These are phyloP conservation scores for Macrotrachela quadricornifera DNA, from an alignment of 1,140 invertebrate genomes.

Conservation along the genomic window DNA sequence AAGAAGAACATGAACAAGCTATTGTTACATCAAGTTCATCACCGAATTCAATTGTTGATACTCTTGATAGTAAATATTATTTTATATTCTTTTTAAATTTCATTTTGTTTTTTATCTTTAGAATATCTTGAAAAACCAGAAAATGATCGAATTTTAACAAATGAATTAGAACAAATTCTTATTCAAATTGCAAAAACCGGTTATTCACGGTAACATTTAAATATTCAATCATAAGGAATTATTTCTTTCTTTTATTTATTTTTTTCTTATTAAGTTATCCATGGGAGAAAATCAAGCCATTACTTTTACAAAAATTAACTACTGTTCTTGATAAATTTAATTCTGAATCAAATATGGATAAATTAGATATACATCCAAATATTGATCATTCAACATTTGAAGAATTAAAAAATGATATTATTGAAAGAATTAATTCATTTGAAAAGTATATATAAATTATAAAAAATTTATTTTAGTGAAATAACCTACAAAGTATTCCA, in stretches of 20 bases:
- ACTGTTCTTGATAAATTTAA: slow-evolving; percentile 65
- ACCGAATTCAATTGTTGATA: too few species aligned
- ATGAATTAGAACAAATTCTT: slow-evolving; percentile 67
- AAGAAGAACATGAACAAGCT: too few species aligned
- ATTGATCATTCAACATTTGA: slow-evolving; percentile 74
- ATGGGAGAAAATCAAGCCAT: slow-evolving; percentile 61
- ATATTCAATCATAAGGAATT: too few species aligned
- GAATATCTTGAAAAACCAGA: too few species aligned
- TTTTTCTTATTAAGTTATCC: slow-evolving; percentile 40
- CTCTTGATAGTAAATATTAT: too few species aligned
- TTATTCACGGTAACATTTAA: slow-evolving; percentile 45
- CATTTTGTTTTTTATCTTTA: too few species aligned
- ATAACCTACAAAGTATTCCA: too few species aligned
- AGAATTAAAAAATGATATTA: slow-evolving; percentile 56
- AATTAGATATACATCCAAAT: slow-evolving; percentile 58
- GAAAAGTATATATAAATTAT: slow-evolving; percentile 18
- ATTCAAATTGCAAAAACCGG: slow-evolving; percentile 73
- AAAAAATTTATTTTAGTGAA: slow-evolving; percentile 1
- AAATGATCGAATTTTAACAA: slow-evolving; percentile 21
- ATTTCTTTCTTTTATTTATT: slow-evolving; percentile 6
- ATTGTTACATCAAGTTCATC: too few species aligned
- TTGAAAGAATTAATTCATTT: slow-evolving; percentile 55
- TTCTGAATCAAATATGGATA: slow-evolving; percentile 47
- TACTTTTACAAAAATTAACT: slow-evolving; percentile 62
- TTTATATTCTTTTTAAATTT: too few species aligned